These are phyloP conservation scores for Pogoniulus pusillus DNA, from an alignment of 2,797 vertebrate species.

Conservation along the genomic window DNA sequence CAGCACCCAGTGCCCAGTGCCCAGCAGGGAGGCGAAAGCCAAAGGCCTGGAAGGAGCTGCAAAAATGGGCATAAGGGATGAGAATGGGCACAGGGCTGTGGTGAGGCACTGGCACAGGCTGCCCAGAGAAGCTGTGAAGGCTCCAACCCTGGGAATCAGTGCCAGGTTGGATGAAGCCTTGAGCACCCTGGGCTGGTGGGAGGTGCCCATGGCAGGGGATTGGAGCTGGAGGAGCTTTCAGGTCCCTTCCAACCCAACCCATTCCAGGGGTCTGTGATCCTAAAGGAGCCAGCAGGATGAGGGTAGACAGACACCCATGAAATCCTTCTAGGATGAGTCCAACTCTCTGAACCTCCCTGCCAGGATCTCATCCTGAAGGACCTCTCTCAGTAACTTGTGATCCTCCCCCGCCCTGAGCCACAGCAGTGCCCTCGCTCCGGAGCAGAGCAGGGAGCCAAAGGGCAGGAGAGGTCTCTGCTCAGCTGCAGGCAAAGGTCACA, in stretches of 20 bases:
- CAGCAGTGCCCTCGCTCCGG: background rate
- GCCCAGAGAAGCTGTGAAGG: too few species aligned
- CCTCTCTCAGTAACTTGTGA: background rate
- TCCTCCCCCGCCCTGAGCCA: background rate
- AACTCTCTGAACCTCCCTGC: background rate
- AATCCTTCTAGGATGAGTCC: background rate
- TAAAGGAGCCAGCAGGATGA: background rate
- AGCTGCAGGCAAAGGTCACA: background rate
- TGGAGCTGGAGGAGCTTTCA: too few species aligned
- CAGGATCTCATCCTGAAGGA: background rate
- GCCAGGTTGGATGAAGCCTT: too few species aligned
- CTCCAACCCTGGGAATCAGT: too few species aligned
- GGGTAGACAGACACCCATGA: background rate
- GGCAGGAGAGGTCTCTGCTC: background rate
- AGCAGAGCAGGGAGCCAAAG: fast-evolving
- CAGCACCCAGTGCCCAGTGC: background rate
- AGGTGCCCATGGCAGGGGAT: too few species aligned
- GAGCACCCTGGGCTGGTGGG: too few species aligned
- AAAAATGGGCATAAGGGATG: background rate
- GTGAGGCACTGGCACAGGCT: too few species aligned
- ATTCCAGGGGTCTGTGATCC: too few species aligned
- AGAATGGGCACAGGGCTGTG: too few species aligned
- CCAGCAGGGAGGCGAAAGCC: background rate
- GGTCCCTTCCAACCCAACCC: too few species aligned
- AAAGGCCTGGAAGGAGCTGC: background rate